phyloP scores from a whole-genome alignment of 2,113 vertebrate species.

The Limnothrissa miodon region DNA sequence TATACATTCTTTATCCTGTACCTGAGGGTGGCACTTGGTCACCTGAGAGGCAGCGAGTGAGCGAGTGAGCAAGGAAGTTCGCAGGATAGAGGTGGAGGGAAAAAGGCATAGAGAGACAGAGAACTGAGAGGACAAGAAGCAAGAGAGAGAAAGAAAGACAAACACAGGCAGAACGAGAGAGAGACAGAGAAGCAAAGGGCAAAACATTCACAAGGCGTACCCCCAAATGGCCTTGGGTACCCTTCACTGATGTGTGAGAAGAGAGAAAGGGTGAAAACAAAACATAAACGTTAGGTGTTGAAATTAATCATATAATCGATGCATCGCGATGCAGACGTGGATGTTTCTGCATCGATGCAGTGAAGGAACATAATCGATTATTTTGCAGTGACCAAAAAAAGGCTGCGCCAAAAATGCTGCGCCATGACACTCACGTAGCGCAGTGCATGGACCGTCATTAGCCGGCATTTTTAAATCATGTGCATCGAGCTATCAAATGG shows the following conservation, averaged over 20 bases:
- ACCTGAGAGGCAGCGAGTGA: neutral
- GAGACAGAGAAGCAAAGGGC: neutral
- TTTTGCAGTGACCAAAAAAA: too few relatives aligned
- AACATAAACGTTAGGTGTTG: neutral
- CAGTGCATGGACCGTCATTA: too few relatives aligned
- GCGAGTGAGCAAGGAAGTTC: neutral
- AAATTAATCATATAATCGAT: too few relatives aligned
- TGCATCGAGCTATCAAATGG: too few relatives aligned
- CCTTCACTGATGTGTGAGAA: neutral
- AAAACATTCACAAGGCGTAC: neutral
- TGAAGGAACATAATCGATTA: too few relatives aligned
- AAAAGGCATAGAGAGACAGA: neutral
- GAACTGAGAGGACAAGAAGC: neutral
- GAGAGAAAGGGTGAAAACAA: neutral
- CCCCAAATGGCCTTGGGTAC: neutral
- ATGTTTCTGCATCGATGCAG: too few relatives aligned
- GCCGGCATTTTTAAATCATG: too few relatives aligned
- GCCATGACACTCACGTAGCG: too few relatives aligned
- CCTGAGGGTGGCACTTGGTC: neutral
- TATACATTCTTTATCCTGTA: slow-evolving; percentile 1
- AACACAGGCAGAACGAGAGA: neutral
- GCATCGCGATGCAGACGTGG: too few relatives aligned
- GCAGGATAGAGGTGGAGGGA: neutral
- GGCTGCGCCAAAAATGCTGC: too few relatives aligned
- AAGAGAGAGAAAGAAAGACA: neutral